Percentiles rank a stretch among this genome's conserved stretches.
phyloP scores from a whole-genome alignment of 2,113 vertebrate species.

The Tyrannus savana region DNA sequence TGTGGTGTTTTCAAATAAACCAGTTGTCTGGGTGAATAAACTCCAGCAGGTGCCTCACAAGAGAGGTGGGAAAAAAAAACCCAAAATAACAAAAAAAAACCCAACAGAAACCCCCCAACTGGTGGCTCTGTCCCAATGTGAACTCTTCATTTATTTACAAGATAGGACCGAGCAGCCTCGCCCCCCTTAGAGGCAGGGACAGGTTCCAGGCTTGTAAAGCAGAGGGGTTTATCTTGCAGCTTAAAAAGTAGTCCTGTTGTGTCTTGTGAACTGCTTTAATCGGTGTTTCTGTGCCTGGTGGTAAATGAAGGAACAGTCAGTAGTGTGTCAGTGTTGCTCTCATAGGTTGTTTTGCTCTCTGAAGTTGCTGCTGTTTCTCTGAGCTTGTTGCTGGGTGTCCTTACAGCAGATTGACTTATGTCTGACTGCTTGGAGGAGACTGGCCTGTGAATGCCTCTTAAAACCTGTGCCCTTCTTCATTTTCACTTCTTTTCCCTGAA shows the following conservation, averaged over 20 bases:
- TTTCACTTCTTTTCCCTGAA: not conserved
- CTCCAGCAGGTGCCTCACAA: not conserved
- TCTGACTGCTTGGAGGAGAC: not conserved
- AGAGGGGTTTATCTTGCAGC: not conserved
- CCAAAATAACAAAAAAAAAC: no score
- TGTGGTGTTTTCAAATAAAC: not conserved
- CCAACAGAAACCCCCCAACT: rapidly evolving
- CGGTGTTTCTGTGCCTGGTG: not conserved
- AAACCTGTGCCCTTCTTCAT: not conserved
- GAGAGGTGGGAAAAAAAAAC: not conserved
- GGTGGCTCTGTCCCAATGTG: rapidly evolving
- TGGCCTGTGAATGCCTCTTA: not conserved
- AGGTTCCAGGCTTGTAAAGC: not conserved
- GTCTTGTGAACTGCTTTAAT: not conserved
- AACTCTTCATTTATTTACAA: not conserved
- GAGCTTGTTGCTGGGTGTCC: not conserved
- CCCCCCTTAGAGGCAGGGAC: no score
- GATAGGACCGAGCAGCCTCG: rapidly evolving
- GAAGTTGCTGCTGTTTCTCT: not conserved
- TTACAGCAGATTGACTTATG: not conserved
- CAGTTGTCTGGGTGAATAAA: not conserved
- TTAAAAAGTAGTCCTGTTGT: not conserved
- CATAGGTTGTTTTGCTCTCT: rapidly evolving
- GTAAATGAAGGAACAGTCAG: not conserved
- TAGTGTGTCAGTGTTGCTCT: rapidly evolving